A percentile compares a stretch with the other conserved stretches of the same genome.
Conservation (phyloP, 1,140 invertebrate species). For the Polypedilum vanderplanki region DNA sequence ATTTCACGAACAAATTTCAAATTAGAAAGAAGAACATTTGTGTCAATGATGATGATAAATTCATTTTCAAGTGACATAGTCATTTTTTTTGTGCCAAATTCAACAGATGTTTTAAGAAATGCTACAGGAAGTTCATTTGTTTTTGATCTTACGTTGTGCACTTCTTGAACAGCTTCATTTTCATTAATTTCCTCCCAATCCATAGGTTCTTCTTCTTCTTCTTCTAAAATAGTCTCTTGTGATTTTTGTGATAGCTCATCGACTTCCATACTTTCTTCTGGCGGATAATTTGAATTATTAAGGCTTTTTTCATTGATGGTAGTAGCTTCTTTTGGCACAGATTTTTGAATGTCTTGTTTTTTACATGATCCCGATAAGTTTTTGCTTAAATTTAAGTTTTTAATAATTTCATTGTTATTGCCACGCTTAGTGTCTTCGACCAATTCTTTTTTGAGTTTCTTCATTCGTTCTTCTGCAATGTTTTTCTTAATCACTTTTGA, state of each 20-base stretch:
- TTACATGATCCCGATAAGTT: not conserved
- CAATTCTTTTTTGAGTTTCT: not conserved
- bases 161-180: not conserved
- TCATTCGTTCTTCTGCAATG: not conserved
- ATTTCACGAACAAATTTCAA: constrained; percentile 35
- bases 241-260: not conserved
- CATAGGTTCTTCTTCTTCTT: not conserved
- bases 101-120: not conserved
- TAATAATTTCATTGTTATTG: not conserved
- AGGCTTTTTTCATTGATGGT: not conserved
- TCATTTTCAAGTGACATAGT: constrained; percentile 29
- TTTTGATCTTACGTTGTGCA: not conserved
- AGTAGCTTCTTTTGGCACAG: not conserved
- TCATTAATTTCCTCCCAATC: constrained; percentile 34
- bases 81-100: not conserved
- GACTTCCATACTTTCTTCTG: not conserved
- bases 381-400: not conserved
- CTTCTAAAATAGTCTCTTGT: not conserved
- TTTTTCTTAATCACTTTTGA: not conserved
- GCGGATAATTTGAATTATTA: not conserved
- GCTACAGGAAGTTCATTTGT: not conserved
- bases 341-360: constrained; percentile 30
- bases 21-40: constrained; percentile 36
- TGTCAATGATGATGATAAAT: constrained; percentile 34
- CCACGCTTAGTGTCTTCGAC: not conserved